Evolutionary conservation across 2,113 vertebrate genomes (phyloP).

Genomic region (Rhinogobius similis): DNA sequence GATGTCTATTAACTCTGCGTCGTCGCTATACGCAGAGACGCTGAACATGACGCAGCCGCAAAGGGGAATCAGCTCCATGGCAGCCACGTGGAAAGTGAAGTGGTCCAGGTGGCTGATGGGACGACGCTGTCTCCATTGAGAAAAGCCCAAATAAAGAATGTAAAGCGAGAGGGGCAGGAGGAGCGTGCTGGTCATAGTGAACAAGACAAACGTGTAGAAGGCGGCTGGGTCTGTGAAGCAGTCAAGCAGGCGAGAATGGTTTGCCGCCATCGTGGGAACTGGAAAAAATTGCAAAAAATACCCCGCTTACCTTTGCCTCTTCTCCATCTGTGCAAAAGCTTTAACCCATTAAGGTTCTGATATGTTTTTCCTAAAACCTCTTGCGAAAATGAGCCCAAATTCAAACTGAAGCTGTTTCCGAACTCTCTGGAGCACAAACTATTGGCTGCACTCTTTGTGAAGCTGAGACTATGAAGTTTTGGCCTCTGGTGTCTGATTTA

Average conservation of each 20-base stretch:
- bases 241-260: neutral
- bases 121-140: neutral
- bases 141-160: neutral
- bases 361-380: too few species aligned
- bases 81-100: constrained; percentile 1
- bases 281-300: neutral
- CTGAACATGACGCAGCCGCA: neutral
- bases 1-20: neutral
- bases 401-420: too few species aligned
- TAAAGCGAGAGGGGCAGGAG: neutral
- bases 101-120: neutral
- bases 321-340: too few species aligned
- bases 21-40: neutral
- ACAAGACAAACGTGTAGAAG: neutral
- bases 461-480: too few species aligned
- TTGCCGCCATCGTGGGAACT: neutral
- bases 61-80: neutral
- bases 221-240: neutral
- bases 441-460: too few species aligned
- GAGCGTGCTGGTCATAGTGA: neutral
- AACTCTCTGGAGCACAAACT: too few species aligned
- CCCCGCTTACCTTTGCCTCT: too few species aligned
- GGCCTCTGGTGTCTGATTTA: too few species aligned
- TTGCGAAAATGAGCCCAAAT: too few species aligned
- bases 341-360: too few species aligned